These are phyloP conservation scores for Orchestia grillus DNA, from an alignment of 1,140 invertebrate species.

Conservation along the genomic window DNA sequence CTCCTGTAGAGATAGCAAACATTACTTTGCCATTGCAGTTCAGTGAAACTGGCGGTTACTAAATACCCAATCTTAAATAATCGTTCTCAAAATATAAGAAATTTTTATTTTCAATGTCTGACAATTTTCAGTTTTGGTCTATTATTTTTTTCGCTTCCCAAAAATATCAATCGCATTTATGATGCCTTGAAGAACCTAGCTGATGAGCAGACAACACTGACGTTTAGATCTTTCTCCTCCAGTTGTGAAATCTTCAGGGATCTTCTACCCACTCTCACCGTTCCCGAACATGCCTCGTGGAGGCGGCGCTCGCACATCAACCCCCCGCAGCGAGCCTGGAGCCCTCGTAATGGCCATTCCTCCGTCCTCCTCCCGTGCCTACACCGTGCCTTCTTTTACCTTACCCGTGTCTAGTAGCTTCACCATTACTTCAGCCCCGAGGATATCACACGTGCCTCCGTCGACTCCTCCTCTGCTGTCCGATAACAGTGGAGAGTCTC, in stretches of 20 bases:
- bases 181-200: not conserved
- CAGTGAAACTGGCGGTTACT: not conserved
- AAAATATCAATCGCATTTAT: not conserved
- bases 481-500: conserved; percentile 62
- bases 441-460: conserved; percentile 60
- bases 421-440: conserved; percentile 64
- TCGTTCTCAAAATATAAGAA: not conserved
- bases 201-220: conserved; percentile 66
- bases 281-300: conserved; percentile 70
- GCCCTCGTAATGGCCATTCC: conserved; percentile 67
- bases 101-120: not conserved
- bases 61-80: not conserved
- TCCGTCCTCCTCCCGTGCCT: conserved; percentile 61
- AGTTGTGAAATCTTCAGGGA: conserved; percentile 93
- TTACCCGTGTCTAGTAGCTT: conserved; percentile 66
- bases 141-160: not conserved
- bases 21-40: not conserved
- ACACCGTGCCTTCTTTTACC: conserved; percentile 63
- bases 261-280: conserved; percentile 91
- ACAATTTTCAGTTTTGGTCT: not conserved
- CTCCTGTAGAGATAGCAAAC: not conserved
- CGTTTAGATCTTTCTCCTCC: conserved; percentile 65
- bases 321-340: conserved; percentile 63
- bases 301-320: conserved; percentile 54
- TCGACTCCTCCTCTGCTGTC: conserved; percentile 60